A percentile compares a stretch with the other conserved stretches of the same genome.
These are phyloP conservation scores for Cisticola juncidis DNA, from an alignment of 2,113 vertebrate species.

Conservation along the genomic window DNA sequence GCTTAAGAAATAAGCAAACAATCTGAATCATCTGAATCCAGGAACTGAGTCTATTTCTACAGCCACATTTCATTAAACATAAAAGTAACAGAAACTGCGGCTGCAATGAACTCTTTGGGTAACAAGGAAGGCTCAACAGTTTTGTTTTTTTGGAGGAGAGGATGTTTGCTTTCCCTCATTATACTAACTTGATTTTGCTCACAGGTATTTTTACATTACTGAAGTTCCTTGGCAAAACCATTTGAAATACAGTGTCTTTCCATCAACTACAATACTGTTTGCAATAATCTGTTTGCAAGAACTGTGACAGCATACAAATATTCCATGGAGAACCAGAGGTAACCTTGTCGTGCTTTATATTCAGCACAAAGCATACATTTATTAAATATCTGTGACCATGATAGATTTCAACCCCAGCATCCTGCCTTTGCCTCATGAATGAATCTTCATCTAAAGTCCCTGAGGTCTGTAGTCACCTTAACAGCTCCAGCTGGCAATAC, in stretches of 20 bases:
- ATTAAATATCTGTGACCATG: neutral
- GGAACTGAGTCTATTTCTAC: neutral
- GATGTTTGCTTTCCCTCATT: neutral
- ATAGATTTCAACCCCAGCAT: neutral
- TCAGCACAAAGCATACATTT: neutral
- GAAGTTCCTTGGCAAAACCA: neutral
- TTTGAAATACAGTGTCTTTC: neutral
- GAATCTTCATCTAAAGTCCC: neutral
- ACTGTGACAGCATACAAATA: neutral
- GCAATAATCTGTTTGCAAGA: neutral
- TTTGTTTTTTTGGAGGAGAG: neutral
- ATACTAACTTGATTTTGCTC: neutral
- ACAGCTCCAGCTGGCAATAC: neutral
- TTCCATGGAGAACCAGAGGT: neutral
- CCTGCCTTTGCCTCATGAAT: neutral
- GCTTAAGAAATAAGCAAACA: neutral
- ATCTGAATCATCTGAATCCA: neutral
- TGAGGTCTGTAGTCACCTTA: neutral
- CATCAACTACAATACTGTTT: neutral
- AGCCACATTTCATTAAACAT: neutral
- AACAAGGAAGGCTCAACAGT: neutral
- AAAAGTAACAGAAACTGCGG: neutral
- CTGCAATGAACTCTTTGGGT: neutral
- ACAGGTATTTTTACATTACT: neutral
- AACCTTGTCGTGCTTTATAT: neutral